These are phyloP conservation scores for Zaprionus capensis DNA, from an alignment of 1,140 invertebrate genomes.

Conservation along the genomic window DNA sequence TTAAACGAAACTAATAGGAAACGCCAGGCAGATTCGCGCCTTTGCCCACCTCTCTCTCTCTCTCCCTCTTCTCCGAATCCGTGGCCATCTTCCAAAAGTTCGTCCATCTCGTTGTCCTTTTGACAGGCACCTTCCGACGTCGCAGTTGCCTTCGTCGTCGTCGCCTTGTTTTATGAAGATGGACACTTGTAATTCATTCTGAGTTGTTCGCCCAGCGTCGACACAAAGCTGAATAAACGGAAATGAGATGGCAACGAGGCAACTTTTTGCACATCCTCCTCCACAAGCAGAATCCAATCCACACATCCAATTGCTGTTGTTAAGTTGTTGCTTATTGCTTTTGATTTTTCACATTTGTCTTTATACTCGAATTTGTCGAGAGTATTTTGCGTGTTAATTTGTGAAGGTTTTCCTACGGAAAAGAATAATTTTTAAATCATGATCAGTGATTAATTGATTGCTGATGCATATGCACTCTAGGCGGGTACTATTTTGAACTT, in stretches of 20 bases:
- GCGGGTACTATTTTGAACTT: too few species aligned
- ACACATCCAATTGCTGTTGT: conserved; percentile 34
- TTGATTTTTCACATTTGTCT: conserved; percentile 44
- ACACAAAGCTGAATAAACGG: conserved; percentile 67
- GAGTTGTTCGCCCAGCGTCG: conserved; percentile 49
- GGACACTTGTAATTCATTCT: conserved; percentile 82
- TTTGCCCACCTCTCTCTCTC: not conserved
- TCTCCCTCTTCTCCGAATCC: not conserved
- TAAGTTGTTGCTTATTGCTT: conserved; percentile 12
- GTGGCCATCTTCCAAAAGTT: not conserved
- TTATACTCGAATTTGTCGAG: not conserved
- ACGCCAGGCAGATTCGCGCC: conserved; percentile 54
- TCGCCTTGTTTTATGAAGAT: conserved; percentile 78
- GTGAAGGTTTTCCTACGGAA: too few species aligned
- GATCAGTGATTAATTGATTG: too few species aligned
- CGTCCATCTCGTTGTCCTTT: conserved; percentile 56
- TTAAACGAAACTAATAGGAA: conserved; percentile 80
- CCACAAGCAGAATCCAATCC: not conserved
- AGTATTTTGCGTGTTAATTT: conserved; percentile 20
- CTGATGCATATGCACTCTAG: too few species aligned
- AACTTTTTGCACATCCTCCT: conserved; percentile 37
- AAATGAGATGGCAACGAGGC: conserved; percentile 65
- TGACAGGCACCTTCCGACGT: conserved; percentile 73
- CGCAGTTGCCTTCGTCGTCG: conserved; percentile 33
- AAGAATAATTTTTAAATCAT: too few species aligned